These are phyloP conservation scores for Azorinus chamasolen DNA, from an alignment of 2,888 invertebrate genomes.

Conservation along the genomic window DNA sequence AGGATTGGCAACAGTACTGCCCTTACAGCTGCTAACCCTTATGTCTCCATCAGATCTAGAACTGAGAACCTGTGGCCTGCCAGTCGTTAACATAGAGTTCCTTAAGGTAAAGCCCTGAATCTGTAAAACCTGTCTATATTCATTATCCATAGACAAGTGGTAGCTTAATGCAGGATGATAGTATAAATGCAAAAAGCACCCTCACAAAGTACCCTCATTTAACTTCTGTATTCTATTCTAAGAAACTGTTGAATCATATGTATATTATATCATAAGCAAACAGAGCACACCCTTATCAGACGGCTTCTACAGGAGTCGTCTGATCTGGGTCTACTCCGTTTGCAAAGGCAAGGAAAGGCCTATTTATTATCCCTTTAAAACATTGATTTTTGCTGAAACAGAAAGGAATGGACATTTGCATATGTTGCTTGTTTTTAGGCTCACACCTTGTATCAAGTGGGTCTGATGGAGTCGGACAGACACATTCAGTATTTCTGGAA, in stretches of 20 bases:
- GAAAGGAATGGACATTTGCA: too few species aligned
- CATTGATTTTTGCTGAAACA: too few species aligned
- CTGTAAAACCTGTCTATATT: neutral
- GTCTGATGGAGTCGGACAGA: constrained; percentile 84
- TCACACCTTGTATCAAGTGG: constrained; percentile 86
- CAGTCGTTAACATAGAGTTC: constrained; percentile 83
- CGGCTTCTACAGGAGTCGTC: too few species aligned
- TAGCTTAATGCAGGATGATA: neutral
- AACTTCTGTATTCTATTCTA: too few species aligned
- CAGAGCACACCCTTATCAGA: too few species aligned
- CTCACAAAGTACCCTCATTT: too few species aligned
- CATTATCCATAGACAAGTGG: neutral
- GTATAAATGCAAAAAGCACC: too few species aligned
- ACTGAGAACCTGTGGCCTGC: constrained; percentile 83
- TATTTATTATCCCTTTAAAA: too few species aligned
- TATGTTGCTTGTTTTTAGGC: constrained; percentile 77
- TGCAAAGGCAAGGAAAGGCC: too few species aligned
- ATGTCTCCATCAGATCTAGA: constrained; percentile 83
- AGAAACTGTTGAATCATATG: too few species aligned
- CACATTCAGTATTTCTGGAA: constrained; percentile 86
- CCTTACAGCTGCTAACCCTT: constrained; percentile 81
- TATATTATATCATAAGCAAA: too few species aligned
- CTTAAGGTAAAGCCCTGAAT: constrained; percentile 84
- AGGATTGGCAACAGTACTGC: constrained; percentile 83
- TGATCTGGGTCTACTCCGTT: too few species aligned